Evolutionary conservation across 2,888 invertebrate genomes (phyloP), one percentile per base, ranked within the genome.

Genomic region (Ceramica pisi): DNA sequence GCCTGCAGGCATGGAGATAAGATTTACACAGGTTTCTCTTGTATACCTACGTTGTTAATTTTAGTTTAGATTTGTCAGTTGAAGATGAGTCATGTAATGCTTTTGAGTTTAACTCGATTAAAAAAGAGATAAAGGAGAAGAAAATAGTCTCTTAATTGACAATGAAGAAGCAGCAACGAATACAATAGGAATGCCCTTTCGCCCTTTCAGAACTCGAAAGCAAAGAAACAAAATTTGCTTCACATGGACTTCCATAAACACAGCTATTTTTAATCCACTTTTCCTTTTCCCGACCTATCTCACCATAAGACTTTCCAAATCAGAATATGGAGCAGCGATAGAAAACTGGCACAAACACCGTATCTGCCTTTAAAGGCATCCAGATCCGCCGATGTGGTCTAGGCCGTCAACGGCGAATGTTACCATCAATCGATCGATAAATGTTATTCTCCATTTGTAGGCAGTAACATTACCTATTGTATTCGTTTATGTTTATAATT

Each of bases 371-470:
- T 72, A 78, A 84, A 75, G 84, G 84, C 23, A 71, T 69, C 65
- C 57, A 31, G 79, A 84, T 80, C 41, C 67, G 69, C 60, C 71
- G 78, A 82, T 84, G 75, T 74, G 73, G 71, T 72, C 74, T 68
- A 66, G 75, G 64, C 77, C 80, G 77, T 81, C 83, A 81, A 80
- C 64, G 59, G 71, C 65, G 26, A 83, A 81, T 73, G 80, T 74
- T 80, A 26, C 57, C 83, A 81, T 84, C 84, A 84, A 80, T 82
- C 80, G 73, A 55, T 67, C 72, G 67, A 76, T 84, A 84, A 80
- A 78, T 74, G 75, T 72, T 82, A 80, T 84, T 78, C 60, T 19
- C 82, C 83, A 63, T 78, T 64, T 78, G 78, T 53, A 71, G 78
- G 16, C 74, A 63, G 9, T 62, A 10, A 51, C 74, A 80, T 78